Evolutionary conservation across 2,888 invertebrate species (phyloP).

Genomic region (Elaeidobius kamerunicus): DNA sequence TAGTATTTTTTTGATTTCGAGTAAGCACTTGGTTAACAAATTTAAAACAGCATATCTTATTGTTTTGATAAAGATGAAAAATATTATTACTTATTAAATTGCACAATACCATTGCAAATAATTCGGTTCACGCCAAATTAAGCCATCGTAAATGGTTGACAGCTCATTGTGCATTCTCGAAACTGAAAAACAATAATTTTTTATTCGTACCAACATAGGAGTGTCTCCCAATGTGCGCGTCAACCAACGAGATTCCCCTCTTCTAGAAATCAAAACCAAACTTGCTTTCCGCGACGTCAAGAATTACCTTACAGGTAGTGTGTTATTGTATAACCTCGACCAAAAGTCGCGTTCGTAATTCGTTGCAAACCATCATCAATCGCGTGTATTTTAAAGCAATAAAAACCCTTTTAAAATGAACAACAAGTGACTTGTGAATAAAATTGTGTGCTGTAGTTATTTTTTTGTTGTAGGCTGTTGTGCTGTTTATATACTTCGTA

Average conservation of each 20-base stretch:
- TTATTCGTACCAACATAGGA: constrained; percentile 21
- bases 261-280: constrained; percentile 13
- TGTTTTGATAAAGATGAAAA: too few relatives aligned
- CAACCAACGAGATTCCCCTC: constrained; percentile 13
- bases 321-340: constrained; percentile 27
- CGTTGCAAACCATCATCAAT: constrained; percentile 5
- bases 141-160: background rate
- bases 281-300: constrained; percentile 36
- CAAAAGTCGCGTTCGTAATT: constrained; percentile 21
- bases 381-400: constrained; percentile 14
- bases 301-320: constrained; percentile 39
- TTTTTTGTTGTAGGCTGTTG: background rate
- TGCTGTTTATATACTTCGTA: constrained; percentile 1
- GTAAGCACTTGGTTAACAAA: too few relatives aligned
- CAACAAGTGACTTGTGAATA: background rate
- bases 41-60: too few relatives aligned
- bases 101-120: too few relatives aligned
- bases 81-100: too few relatives aligned
- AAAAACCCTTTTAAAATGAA: constrained; percentile 6
- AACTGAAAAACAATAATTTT: constrained; percentile 11
- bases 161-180: constrained; percentile 12
- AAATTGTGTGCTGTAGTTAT: background rate
- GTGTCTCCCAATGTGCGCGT: constrained; percentile 19
- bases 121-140: constrained; percentile 7
- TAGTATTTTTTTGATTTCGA: too few relatives aligned